Evolutionary conservation across 2,113 vertebrate species (phyloP), one percentile per base, ranked within the genome.

Genomic region (Sporophila hypoxantha): DNA sequence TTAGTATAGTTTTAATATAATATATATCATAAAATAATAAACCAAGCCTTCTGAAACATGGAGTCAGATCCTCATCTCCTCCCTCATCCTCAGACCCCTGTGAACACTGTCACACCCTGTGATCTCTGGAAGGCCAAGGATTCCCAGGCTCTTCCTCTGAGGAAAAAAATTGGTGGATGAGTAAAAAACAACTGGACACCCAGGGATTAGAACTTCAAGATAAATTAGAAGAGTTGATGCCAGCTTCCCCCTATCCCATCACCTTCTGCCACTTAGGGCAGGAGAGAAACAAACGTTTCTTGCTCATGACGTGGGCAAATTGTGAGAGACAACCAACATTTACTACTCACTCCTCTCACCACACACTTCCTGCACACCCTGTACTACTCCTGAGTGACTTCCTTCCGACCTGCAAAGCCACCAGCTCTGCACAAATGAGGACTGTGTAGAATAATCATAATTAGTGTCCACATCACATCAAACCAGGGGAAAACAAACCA

Each of bases 391-490:
- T 30, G 7, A 19, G 25, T 13, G 29, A 44, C 47, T 56, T 44
- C 46, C 44, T 44, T 44, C 50, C 44, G 17, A 39, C 18, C 70
- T 71, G 19, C 57, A 56, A 65, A 92, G 61, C 68, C 82, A 87
- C 8, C 4, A 66, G 44, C 60, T 39, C 67, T 73, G 39, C 41
- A 65, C 73, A 85, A 76, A 57, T 0, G 1, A 61, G 18, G 23
- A 16, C 52, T 49, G 39, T 1, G 1, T 3, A 20, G 8, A 65
- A 67, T 8, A 37, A 61, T 4, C 21, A 23, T 42, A 53, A 39
- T 39, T 8, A 56, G 8, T 6, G 20, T 29, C 5, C 6, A 4
- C 44, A 41, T 9, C 39, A 4, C 44, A 25, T 0, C 34, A 17
- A 52, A 55, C 11, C 30, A 49, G 57, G 30, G 37, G 56, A 36